Evolutionary conservation across 2,797 vertebrate species (phyloP).

Genomic region (Choloepus didactylus): DNA sequence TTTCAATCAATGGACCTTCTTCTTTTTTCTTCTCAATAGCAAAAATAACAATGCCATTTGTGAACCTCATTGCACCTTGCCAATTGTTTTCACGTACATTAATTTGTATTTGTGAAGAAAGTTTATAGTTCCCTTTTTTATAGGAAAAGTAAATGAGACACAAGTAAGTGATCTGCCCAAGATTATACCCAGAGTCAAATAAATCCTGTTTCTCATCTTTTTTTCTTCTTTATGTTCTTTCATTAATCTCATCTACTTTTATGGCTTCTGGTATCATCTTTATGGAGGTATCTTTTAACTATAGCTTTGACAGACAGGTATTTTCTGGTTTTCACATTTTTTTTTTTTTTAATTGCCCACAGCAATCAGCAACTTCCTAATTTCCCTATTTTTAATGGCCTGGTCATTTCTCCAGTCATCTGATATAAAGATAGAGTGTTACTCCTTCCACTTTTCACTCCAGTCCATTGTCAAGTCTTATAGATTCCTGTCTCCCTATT

Average conservation of each 20-base stretch:
- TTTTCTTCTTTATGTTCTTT: background rate
- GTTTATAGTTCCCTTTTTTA: background rate
- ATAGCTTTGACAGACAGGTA: background rate
- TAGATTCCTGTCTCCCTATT: background rate
- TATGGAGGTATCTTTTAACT: background rate
- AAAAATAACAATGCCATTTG: background rate
- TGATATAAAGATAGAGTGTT: background rate
- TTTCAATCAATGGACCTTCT: background rate
- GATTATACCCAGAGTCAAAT: background rate
- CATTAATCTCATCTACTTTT: background rate
- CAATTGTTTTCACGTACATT: background rate
- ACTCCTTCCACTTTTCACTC: background rate
- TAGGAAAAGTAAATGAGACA: background rate
- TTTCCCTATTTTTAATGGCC: background rate
- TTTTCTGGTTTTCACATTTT: background rate
- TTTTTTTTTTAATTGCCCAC: background rate
- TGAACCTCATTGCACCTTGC: background rate
- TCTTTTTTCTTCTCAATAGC: background rate
- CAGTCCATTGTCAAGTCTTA: background rate
- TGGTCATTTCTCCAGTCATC: background rate
- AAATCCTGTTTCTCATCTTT: background rate
- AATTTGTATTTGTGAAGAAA: slow-evolving; percentile 30
- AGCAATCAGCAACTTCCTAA: background rate
- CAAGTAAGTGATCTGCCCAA: background rate
- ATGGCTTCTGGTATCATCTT: background rate